Evolutionary conservation across 1,140 invertebrate genomes (phyloP), one percentile per base, ranked within the genome.

Genomic region (Diorhabda carinulata): DNA sequence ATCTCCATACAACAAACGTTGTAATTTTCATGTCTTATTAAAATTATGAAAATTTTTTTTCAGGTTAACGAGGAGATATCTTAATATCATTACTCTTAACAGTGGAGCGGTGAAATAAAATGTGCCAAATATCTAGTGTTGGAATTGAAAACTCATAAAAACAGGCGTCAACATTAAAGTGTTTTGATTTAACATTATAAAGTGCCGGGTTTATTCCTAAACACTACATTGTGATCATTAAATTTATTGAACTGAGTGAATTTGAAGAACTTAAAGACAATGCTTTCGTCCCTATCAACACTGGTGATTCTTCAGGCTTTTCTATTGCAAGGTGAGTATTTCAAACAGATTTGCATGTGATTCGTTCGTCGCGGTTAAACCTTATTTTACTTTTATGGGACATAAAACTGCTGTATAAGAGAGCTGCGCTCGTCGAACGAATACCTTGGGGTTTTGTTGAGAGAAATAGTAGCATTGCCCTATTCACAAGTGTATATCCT

Each of bases 251-350:
- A 43, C 43, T n/a, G 44, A 62, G 64, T 65, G 64, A 10, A 61
- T 43, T 58, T 56, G 43, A 69, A 45, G 60, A 56, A 62, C 44
- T 64, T 57, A 64, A 57, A 65, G 45, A 70, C 61, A 66, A 70
- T 70, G 69, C 65, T 64, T 60, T 70, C 64, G 61, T 58, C 67
- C 58, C 61, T 63, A 61, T 69, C 67, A 10, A 69, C 67, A 43
- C n/a, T 70, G 69, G 61, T 70, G 45, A 62, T 70, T 56, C 57
- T 70, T 62, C 66, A 64, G 8, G 69, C 64, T 43, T 44, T 70
- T 57, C 64, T 70, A 56, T 62, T 70, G n/a, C 69, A 70, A 70
- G 69, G 69, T 70, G 10, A 62, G 69, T 67, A 45, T 66, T 70
- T 70, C 41, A 3, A 64, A 56, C 47, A 52, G 47, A 52, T 52